Percentiles rank a stretch among this genome's conserved stretches.
Evolutionary conservation across 2,797 vertebrate species (phyloP).

Genomic region (Xyrichtys novacula): DNA sequence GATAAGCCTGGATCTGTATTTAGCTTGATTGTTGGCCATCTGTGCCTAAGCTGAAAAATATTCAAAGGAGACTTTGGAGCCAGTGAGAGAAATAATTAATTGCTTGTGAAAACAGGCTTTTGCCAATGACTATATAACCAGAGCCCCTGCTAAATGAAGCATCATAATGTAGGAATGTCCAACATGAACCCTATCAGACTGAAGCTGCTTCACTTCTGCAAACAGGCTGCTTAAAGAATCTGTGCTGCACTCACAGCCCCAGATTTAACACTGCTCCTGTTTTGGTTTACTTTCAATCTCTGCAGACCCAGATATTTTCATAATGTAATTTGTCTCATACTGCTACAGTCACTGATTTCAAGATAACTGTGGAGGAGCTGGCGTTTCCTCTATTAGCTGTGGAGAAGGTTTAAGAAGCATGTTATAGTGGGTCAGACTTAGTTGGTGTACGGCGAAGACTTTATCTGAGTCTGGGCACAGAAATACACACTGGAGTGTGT

Average conservation of each 20-base stretch:
- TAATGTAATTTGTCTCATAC: too few relatives aligned
- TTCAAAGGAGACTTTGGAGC: slow-evolving; percentile 68
- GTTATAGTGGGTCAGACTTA: too few relatives aligned
- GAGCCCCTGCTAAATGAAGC: slow-evolving; percentile 72
- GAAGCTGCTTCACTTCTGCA: slow-evolving; percentile 33
- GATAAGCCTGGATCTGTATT: slow-evolving; percentile 70
- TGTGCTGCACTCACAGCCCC: slow-evolving; percentile 11
- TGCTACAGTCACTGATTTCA: background rate
- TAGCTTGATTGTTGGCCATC: slow-evolving; percentile 78
- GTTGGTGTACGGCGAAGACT: too few relatives aligned
- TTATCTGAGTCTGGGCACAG: too few relatives aligned
- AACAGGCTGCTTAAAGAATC: slow-evolving; percentile 36
- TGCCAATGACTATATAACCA: slow-evolving; percentile 73
- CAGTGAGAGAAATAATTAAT: slow-evolving; percentile 78
- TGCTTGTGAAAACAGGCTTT: slow-evolving; percentile 73
- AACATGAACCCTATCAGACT: slow-evolving; percentile 62
- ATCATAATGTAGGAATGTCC: slow-evolving; percentile 71
- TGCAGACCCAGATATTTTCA: background rate
- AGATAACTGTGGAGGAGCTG: too few relatives aligned
- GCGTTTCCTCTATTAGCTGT: too few relatives aligned
- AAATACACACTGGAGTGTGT: too few relatives aligned
- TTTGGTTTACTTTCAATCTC: slow-evolving; percentile 3
- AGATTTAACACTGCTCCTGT: slow-evolving; percentile 30
- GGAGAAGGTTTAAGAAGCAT: too few relatives aligned
- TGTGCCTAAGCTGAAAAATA: slow-evolving; percentile 73